Conservation (phyloP, 2,888 invertebrate genomes). For the Torymus tubicola region DNA sequence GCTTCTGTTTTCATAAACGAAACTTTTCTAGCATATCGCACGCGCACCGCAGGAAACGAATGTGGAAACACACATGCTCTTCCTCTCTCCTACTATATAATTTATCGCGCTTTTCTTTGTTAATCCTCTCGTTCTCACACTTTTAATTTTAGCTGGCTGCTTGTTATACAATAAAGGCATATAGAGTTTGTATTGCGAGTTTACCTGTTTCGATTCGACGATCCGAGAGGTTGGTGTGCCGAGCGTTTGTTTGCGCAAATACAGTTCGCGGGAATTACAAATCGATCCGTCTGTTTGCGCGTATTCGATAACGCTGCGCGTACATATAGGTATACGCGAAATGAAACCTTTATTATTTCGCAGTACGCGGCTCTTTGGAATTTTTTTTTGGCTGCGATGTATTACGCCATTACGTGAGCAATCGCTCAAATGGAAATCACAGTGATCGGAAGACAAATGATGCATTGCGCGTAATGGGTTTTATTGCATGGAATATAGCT, state of each 20-base stretch:
- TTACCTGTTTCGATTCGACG: conserved; percentile 9
- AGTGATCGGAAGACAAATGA: conserved; percentile 40
- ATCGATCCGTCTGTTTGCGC: no score
- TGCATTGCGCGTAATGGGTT: conserved; percentile 37
- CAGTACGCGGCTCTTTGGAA: no score
- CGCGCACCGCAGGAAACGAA: conserved; percentile 32
- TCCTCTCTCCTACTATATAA: conserved; percentile 1
- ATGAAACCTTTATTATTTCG: no score
- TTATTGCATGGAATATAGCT: conserved; percentile 13
- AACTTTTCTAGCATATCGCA: not conserved
- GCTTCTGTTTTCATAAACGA: conserved; percentile 43
- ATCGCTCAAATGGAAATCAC: not conserved
- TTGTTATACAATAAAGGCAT: not conserved
- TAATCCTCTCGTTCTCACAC: conserved; percentile 40
- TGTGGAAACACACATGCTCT: conserved; percentile 8
- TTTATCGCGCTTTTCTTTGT: conserved; percentile 34
- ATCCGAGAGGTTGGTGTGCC: not conserved
- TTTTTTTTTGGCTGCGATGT: no score
- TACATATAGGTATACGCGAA: no score
- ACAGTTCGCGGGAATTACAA: no score
- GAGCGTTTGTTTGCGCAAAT: no score
- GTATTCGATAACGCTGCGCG: no score
- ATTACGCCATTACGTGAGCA: not conserved
- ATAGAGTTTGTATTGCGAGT: not conserved
- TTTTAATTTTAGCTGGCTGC: conserved; percentile 30